Conservation (phyloP, 2,797 vertebrate species). For the Anableps anableps region DNA sequence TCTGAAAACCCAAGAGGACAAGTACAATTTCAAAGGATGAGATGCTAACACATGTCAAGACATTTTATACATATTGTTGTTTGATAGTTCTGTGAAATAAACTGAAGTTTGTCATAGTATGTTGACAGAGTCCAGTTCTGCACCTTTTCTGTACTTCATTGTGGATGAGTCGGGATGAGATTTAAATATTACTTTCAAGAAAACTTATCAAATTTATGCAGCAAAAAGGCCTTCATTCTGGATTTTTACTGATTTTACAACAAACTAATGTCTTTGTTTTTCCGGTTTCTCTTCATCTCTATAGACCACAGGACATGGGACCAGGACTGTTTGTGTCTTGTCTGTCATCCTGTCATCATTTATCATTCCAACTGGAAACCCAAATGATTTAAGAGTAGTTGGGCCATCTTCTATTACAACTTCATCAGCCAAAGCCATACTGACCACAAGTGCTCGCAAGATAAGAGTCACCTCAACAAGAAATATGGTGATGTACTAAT, state of each 20-base stretch:
- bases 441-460: no score
- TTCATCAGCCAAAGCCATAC: no score
- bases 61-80: conserved; percentile 63
- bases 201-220: no score
- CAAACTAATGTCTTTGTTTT: not conserved
- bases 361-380: no score
- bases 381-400: not conserved
- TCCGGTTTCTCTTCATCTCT: not conserved
- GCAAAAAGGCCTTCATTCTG: not conserved
- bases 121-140: not conserved
- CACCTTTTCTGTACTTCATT: not conserved
- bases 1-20: conserved; percentile 70
- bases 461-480: no score
- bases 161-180: not conserved
- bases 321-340: no score
- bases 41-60: conserved; percentile 65
- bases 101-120: not conserved
- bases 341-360: no score
- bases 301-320: no score
- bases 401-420: no score
- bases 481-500: no score
- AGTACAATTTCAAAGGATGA: conserved; percentile 64
- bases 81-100: conserved; percentile 26
- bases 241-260: not conserved
- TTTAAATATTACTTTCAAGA: no score